Conservation (phyloP, 2,113 vertebrate genomes). For the Clupea harengus region DNA sequence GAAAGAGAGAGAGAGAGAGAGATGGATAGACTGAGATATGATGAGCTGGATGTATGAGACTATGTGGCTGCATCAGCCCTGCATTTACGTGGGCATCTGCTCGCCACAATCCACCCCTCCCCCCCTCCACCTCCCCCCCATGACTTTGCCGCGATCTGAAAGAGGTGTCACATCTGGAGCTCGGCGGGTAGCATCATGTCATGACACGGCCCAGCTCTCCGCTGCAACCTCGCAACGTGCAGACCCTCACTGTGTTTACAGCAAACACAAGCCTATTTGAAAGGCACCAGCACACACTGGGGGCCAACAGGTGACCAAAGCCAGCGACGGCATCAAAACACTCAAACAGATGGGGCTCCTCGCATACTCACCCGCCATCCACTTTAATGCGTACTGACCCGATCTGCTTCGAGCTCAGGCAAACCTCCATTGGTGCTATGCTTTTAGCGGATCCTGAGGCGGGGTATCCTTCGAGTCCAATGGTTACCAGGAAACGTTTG, state of each 20-base stretch:
- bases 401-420: not conserved
- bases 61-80: not conserved
- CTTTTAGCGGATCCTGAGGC: not conserved
- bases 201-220: not conserved
- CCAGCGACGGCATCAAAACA: not conserved
- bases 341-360: not conserved
- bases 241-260: not conserved
- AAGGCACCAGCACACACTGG: not conserved
- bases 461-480: not conserved
- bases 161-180: constrained; percentile 15
- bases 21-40: not conserved
- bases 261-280: not conserved
- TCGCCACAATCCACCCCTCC: not conserved
- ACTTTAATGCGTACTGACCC: not conserved
- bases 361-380: not conserved
- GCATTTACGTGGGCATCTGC: not conserved
- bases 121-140: not conserved
- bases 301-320: not conserved
- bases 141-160: not conserved
- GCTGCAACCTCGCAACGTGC: not conserved
- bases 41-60: not conserved
- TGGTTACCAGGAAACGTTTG: not conserved
- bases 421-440: not conserved
- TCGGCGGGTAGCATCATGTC: not conserved
- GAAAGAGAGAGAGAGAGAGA: not conserved